Percentiles rank a stretch among this genome's conserved stretches.
Evolutionary conservation across 1,140 invertebrate genomes (phyloP).

Genomic region (Drosophila sproati): DNA sequence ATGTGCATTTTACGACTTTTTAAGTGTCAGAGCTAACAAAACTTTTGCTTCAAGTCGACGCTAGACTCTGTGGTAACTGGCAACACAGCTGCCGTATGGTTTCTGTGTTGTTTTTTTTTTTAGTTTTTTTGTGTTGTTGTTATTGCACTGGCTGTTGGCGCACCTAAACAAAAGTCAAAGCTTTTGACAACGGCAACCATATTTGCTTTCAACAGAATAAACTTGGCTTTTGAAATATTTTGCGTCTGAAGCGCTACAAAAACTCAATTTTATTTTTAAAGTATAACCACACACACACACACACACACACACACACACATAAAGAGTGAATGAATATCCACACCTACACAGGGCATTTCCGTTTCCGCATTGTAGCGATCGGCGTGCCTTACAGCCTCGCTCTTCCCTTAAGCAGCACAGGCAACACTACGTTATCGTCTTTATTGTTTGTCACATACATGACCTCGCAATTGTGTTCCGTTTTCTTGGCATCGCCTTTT

Average conservation of each 20-base stretch:
- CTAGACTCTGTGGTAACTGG: constrained; percentile 10
- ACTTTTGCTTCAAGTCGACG: constrained; percentile 53
- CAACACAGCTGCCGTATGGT: constrained; percentile 49
- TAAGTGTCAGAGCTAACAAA: constrained; percentile 77
- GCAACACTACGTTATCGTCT: constrained; percentile 74
- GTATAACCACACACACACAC: constrained; percentile 23
- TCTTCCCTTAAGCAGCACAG: constrained; percentile 19
- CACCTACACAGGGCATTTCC: constrained; percentile 56
- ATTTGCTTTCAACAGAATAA: constrained; percentile 71
- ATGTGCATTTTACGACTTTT: constrained; percentile 82
- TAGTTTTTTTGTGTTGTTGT: constrained; percentile 24
- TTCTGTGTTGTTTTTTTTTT: constrained; percentile 1
- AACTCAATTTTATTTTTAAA: constrained; percentile 78
- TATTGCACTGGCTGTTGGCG: constrained; percentile 25
- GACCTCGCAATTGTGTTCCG: constrained; percentile 77
- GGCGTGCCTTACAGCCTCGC: constrained; percentile 33
- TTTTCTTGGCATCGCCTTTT: constrained; percentile 37
- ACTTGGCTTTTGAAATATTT: constrained; percentile 67
- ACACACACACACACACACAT: constrained; percentile 11
- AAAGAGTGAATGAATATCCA: constrained; percentile 3
- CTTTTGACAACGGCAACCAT: constrained; percentile 50
- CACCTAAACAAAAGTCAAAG: constrained; percentile 61
- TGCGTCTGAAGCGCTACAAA: constrained; percentile 34
- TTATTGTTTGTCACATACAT: constrained; percentile 83
- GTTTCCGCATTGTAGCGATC: constrained; percentile 44